Evolutionary conservation across 2,797 vertebrate genomes (phyloP).

Genomic region (Acanthiza pusilla): DNA sequence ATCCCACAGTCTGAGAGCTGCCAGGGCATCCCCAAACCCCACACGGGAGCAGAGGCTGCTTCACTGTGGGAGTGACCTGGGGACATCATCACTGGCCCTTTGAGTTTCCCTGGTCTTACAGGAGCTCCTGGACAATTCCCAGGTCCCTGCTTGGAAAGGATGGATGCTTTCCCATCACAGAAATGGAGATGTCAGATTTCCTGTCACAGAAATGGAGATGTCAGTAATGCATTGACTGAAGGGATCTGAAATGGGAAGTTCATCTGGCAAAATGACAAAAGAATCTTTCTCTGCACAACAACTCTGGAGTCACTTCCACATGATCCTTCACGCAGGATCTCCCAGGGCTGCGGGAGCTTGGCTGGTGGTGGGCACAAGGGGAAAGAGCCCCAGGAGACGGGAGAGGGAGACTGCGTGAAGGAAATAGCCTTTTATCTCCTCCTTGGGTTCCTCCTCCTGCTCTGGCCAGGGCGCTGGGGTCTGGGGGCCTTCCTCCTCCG

Average conservation of each 20-base stretch:
- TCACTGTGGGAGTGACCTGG: fast-evolving
- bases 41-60: fast-evolving
- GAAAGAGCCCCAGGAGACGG: neutral
- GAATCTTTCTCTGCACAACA: neutral
- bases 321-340: neutral
- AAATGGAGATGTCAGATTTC: too few species aligned
- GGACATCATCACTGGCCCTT: neutral
- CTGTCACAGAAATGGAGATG: too few species aligned
- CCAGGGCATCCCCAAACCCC: neutral
- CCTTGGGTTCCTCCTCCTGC: neutral
- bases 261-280: neutral
- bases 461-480: fast-evolving
- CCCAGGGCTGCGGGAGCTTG: too few species aligned
- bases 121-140: neutral
- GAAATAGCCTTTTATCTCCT: neutral
- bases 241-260: neutral
- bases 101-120: too few species aligned
- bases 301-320: neutral
- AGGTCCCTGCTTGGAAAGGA: too few species aligned
- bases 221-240: neutral
- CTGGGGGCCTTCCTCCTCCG: fast-evolving
- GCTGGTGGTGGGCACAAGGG: neutral
- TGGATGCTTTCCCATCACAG: too few species aligned
- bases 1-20: fast-evolving
- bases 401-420: neutral